Percentiles rank a stretch among this genome's conserved stretches.
These are phyloP conservation scores for Hippocampus comes DNA, from an alignment of 2,113 vertebrate species.

Conservation along the genomic window DNA sequence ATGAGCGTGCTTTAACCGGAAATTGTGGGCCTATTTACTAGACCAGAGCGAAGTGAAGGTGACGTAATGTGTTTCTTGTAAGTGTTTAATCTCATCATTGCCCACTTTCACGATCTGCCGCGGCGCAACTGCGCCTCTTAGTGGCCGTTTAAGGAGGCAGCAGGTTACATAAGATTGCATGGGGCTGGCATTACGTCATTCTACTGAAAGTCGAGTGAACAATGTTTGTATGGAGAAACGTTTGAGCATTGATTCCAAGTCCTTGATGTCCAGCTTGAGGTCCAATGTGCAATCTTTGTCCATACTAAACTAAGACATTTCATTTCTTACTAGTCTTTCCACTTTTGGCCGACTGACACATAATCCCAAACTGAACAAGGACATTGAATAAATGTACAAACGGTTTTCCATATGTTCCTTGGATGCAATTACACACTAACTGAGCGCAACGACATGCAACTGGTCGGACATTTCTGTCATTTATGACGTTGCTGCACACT, in stretches of 20 bases:
- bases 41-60: conserved; percentile 22
- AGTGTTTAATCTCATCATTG: conserved; percentile 53
- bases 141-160: conserved; percentile 39
- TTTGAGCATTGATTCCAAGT: background rate
- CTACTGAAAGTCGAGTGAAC: background rate
- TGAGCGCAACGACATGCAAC: no score
- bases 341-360: background rate
- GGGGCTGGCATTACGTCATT: conserved; percentile 51
- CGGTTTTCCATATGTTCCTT: no score
- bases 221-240: background rate
- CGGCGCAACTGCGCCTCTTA: conserved; percentile 63
- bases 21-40: conserved; percentile 1
- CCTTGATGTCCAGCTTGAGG: background rate
- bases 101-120: conserved; percentile 27
- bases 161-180: conserved; percentile 54
- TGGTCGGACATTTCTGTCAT: no score
- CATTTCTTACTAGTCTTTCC: background rate
- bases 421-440: no score
- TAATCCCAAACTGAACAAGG: background rate
- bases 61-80: conserved; percentile 63
- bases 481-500: no score
- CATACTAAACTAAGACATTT: background rate
- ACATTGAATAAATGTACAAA: background rate
- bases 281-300: background rate
- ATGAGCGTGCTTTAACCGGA: background rate